Percentiles rank a stretch among this genome's conserved stretches.
These are phyloP conservation scores for Campoletis raptor DNA, from an alignment of 2,888 invertebrate species.

Conservation along the genomic window DNA sequence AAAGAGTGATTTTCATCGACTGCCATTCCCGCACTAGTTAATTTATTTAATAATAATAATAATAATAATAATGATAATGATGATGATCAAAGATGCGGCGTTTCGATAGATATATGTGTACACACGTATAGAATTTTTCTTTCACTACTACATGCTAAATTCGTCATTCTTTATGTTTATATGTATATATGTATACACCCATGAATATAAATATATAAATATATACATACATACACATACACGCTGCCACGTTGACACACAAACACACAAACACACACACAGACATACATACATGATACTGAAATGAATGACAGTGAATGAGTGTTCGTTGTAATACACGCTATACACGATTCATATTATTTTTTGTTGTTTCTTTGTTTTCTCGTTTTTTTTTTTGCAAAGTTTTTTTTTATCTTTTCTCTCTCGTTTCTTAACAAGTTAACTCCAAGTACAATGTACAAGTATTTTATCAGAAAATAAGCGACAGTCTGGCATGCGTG, in stretches of 20 bases:
- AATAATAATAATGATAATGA: conserved; percentile 63
- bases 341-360: conserved; percentile 70
- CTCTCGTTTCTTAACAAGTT: conserved; percentile 59
- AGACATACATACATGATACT: conserved; percentile 2
- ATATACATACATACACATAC: background rate
- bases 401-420: conserved; percentile 28
- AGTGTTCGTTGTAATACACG: conserved; percentile 79
- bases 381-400: conserved; percentile 35
- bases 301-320: conserved; percentile 56
- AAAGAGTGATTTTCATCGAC: conserved; percentile 14
- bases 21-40: conserved; percentile 5
- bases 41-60: conserved; percentile 37
- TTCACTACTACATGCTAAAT: conserved; percentile 42
- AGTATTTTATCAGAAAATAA: conserved; percentile 82
- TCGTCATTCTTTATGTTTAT: conserved; percentile 35
- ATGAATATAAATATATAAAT: background rate
- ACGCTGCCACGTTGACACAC: background rate
- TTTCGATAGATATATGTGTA: conserved; percentile 11
- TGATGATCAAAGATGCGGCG: conserved; percentile 54
- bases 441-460: conserved; percentile 73
- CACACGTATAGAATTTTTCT: background rate
- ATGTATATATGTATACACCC: conserved; percentile 16
- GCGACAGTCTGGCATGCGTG: conserved; percentile 79
- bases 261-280: background rate
- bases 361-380: conserved; percentile 37